A percentile compares a stretch with the other conserved stretches of the same genome.
Evolutionary conservation across 2,888 invertebrate species (phyloP).

Genomic region (Thalpophila matura): DNA sequence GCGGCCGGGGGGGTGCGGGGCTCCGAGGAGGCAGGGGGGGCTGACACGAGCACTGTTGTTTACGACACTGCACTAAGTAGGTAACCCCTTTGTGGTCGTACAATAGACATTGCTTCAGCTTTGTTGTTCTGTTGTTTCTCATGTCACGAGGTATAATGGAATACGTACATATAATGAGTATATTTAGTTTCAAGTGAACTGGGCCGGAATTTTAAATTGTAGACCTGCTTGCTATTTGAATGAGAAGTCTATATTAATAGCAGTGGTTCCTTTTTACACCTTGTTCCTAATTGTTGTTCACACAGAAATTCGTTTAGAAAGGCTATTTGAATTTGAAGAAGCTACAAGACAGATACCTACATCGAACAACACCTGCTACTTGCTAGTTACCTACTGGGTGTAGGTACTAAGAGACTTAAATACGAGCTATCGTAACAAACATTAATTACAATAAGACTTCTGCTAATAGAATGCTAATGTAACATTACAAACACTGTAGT

Average conservation of each 20-base stretch:
- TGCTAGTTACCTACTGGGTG: too few relatives aligned
- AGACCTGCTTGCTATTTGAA: background rate
- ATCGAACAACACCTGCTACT: too few relatives aligned
- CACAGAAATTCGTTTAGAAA: background rate
- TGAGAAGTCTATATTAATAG: background rate
- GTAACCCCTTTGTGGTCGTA: slow-evolving; percentile 63
- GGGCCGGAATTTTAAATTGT: slow-evolving; percentile 4
- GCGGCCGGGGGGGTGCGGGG: slow-evolving; percentile 6
- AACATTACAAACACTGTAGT: slow-evolving; percentile 11
- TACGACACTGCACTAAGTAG: slow-evolving; percentile 60
- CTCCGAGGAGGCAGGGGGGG: slow-evolving; percentile 18
- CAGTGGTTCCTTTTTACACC: background rate
- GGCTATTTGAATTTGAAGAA: background rate
- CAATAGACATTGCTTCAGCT: slow-evolving; percentile 60
- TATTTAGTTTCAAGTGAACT: slow-evolving; percentile 8
- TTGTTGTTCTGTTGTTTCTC: slow-evolving; percentile 60
- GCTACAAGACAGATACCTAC: background rate
- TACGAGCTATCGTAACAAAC: slow-evolving; percentile 2
- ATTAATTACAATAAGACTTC: background rate
- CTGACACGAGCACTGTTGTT: slow-evolving; percentile 41
- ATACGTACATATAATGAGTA: slow-evolving; percentile 7
- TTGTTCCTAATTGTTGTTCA: background rate
- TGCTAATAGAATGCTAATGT: slow-evolving; percentile 11
- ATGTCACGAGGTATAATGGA: slow-evolving; percentile 48
- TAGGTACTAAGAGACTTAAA: background rate